Evolutionary conservation across 1,140 invertebrate genomes (phyloP).

Genomic region (Eriocheir sinensis): DNA sequence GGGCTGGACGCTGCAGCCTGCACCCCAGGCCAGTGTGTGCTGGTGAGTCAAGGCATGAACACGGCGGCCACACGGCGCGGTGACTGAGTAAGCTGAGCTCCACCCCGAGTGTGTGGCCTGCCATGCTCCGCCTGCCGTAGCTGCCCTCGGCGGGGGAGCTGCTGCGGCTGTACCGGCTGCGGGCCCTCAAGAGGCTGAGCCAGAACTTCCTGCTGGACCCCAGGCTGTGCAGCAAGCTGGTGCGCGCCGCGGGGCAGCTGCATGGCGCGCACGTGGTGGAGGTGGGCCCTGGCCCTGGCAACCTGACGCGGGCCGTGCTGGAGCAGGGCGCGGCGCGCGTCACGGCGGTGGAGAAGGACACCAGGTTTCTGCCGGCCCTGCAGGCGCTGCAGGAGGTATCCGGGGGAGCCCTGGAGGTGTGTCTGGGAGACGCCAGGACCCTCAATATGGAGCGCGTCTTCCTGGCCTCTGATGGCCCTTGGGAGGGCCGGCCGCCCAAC

Average conservation of each 20-base stretch:
- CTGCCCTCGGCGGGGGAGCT: constrained; percentile 95
- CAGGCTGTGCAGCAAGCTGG: constrained; percentile 92
- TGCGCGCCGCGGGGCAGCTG: constrained; percentile 89
- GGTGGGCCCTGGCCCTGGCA: constrained; percentile 97
- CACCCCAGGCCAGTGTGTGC: too few species aligned
- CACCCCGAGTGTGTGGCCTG: too few species aligned
- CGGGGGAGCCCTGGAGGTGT: constrained; percentile 88
- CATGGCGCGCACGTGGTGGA: constrained; percentile 89
- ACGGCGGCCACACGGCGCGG: too few species aligned
- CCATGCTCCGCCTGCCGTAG: constrained; percentile 94
- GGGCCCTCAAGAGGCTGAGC: constrained; percentile 93
- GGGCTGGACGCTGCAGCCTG: too few species aligned
- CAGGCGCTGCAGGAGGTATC: constrained; percentile 89
- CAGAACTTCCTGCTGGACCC: constrained; percentile 99
- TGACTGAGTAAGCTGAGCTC: too few species aligned
- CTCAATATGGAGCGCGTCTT: constrained; percentile 86
- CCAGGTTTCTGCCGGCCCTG: constrained; percentile 92
- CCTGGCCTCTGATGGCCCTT: too few species aligned
- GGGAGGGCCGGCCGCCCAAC: constrained; percentile 86
- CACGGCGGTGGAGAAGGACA: constrained; percentile 96
- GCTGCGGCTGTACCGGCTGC: constrained; percentile 93
- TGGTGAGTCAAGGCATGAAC: too few species aligned
- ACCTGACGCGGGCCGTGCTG: constrained; percentile 95
- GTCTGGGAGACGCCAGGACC: constrained; percentile 92
- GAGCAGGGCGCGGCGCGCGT: constrained; percentile 88